Percentiles rank a stretch among this genome's conserved stretches.
Conservation (phyloP, 1,140 invertebrate species). For the Cotesia glomerata region DNA sequence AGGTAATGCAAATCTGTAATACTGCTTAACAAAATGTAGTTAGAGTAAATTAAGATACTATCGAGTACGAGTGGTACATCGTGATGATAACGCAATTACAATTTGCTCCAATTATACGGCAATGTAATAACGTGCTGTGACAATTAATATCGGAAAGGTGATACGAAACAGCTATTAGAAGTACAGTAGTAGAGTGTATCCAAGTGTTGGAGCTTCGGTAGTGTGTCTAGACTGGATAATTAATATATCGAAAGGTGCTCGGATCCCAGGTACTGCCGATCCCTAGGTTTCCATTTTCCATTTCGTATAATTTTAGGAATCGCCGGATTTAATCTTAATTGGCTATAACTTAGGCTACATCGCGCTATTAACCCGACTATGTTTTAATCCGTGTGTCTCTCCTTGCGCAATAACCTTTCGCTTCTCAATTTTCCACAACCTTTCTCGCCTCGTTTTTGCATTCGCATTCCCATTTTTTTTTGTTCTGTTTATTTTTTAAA, state of each 20-base stretch:
- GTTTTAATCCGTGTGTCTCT: conserved; percentile 33
- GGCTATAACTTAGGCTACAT: conserved; percentile 41
- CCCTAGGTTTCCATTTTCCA: conserved; percentile 27
- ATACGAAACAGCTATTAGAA: conserved; percentile 4
- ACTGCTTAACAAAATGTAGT: too few species aligned
- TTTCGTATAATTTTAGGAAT: conserved; percentile 42
- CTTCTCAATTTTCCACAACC: conserved; percentile 9
- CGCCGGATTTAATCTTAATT: conserved; percentile 50
- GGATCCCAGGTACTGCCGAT: not conserved
- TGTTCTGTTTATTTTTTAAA: not conserved
- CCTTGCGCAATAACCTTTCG: conserved; percentile 4
- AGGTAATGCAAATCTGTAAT: too few species aligned
- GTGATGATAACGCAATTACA: not conserved
- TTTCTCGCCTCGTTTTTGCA: not conserved
- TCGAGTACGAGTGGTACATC: too few species aligned
- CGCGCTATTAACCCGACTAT: conserved; percentile 27
- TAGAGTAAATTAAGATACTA: not conserved
- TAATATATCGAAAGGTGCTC: conserved; percentile 32
- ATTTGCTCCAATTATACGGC: conserved; percentile 13
- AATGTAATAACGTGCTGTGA: conserved; percentile 28
- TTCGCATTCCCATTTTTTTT: conserved; percentile 7
- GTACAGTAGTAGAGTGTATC: not conserved
- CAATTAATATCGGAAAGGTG: conserved; percentile 29
- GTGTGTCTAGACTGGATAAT: conserved; percentile 34
- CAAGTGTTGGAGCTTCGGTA: not conserved